phyloP scores from a whole-genome alignment of 1,140 invertebrate species.

The Bombus sibiricus region DNA sequence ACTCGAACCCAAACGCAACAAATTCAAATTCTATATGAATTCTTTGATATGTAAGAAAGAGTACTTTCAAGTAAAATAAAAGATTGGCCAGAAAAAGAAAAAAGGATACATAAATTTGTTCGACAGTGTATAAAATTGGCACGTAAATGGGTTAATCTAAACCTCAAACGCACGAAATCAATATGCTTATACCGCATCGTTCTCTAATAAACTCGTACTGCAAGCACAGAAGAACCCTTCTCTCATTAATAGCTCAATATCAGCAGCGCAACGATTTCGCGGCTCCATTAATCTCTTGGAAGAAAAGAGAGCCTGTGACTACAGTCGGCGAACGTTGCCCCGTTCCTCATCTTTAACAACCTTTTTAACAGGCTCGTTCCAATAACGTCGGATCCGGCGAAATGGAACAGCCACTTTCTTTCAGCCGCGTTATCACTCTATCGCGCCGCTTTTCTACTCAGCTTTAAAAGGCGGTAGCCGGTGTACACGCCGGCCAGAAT shows the following conservation, averaged over 20 bases:
- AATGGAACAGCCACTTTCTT: conserved; percentile 54
- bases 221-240: neutral
- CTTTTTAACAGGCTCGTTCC: neutral
- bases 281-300: conserved; percentile 4
- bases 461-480: conserved; percentile 14
- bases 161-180: neutral
- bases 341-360: neutral
- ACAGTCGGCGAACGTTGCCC: neutral
- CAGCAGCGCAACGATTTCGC: neutral
- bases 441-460: conserved; percentile 29
- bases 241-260: conserved; percentile 1
- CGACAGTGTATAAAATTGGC: no score
- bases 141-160: neutral
- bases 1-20: no score
- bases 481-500: conserved; percentile 44
- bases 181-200: neutral
- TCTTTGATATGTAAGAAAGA: no score
- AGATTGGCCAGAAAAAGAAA: no score
- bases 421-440: conserved; percentile 43
- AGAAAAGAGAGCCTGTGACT: neutral
- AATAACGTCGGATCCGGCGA: conserved; percentile 30
- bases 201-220: neutral
- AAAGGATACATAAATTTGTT: no score
- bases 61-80: no score
- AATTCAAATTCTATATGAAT: no score